A percentile compares a stretch with the other conserved stretches of the same genome.
Conservation (phyloP, 64 coral and sea anemone genomes). For the Cladopsammia gracilis region DNA sequence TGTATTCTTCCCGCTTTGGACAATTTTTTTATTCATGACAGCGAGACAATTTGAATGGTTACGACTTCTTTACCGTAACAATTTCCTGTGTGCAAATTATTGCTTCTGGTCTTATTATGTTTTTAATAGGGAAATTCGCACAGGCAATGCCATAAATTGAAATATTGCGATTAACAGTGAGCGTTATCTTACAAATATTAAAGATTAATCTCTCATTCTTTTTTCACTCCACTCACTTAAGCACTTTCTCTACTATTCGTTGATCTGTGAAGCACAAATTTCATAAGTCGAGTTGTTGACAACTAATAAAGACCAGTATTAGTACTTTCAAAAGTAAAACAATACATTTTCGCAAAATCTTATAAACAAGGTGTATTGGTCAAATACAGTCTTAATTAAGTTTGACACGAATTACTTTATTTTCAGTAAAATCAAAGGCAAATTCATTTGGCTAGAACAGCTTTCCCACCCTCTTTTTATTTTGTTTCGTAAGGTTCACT, state of each 20-base stretch:
- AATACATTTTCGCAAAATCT: not conserved
- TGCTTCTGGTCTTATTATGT: not conserved
- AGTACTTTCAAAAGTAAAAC: not conserved
- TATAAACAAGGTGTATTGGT: not conserved
- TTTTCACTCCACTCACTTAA: not conserved
- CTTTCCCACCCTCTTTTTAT: no score
- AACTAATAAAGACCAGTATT: constrained; percentile 20
- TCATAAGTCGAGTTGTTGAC: not conserved
- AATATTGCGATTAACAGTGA: not conserved
- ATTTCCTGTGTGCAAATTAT: not conserved
- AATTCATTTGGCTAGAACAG: not conserved
- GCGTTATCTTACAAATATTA: not conserved
- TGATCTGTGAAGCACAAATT: not conserved
- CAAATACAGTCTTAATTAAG: constrained; percentile 19
- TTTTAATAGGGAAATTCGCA: not conserved
- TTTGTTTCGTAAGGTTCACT: no score
- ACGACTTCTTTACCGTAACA: not conserved
- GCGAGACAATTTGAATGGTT: not conserved
- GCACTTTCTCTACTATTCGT: not conserved
- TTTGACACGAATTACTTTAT: constrained; percentile 5
- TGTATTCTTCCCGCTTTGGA: not conserved
- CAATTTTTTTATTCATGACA: not conserved
- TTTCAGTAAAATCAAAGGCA: not conserved
- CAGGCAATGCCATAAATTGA: constrained; percentile 1
- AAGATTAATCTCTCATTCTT: not conserved